phyloP scores from a whole-genome alignment of 30 jellyfish, hydroid and myxozoan species.

The Pelagia noctiluca region DNA sequence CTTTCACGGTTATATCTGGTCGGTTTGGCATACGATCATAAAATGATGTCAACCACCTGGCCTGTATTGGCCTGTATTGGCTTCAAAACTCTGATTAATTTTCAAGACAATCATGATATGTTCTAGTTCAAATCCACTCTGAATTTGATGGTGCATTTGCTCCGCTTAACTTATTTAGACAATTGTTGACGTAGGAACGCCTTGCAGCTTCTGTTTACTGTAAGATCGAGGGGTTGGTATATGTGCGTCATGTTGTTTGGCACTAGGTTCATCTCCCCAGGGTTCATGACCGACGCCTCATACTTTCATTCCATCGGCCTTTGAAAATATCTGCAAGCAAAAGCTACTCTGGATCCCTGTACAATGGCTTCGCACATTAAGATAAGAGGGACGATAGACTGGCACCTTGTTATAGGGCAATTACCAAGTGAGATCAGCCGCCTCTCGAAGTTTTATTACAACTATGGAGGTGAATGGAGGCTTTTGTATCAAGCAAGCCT shows the following conservation, averaged over 20 bases:
- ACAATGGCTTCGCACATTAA: neutral
- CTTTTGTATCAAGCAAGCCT: no score
- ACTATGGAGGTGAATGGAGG: no score
- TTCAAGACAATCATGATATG: neutral
- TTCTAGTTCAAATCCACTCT: neutral
- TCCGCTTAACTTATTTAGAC: neutral
- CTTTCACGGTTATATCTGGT: conserved; percentile 29
- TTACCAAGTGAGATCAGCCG: no score
- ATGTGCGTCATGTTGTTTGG: neutral
- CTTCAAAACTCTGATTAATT: conserved; percentile 29
- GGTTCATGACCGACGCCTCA: neutral
- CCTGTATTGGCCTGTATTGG: conserved; percentile 38
- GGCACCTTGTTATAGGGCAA: neutral
- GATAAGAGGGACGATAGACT: neutral
- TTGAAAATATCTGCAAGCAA: neutral
- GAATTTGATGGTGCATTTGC: conserved; percentile 27
- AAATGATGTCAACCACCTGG: conserved; percentile 20
- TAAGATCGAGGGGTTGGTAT: neutral
- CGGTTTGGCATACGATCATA: conserved; percentile 25
- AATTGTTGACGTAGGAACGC: neutral
- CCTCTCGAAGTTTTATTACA: no score
- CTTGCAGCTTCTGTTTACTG: neutral
- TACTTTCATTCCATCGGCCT: neutral
- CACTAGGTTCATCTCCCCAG: neutral
- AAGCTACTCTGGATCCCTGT: neutral